Base-by-base conservation (phyloP, 1,140 invertebrate genomes). In the Aphaenogaster ashmeadi region DNA sequence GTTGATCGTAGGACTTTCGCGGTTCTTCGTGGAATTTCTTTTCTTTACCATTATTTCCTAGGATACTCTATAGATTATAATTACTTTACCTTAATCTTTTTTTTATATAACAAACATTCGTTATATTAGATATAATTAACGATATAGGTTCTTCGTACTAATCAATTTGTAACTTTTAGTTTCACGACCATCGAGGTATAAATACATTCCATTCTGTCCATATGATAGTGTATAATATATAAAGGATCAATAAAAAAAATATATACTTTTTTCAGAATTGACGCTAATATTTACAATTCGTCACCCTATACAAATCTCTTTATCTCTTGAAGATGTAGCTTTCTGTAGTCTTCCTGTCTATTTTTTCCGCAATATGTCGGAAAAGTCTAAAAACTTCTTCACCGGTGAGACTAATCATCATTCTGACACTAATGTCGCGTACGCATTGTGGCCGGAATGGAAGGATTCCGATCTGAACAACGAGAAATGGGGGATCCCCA, bases 241-340 rank as follows among this genome's bases (percentile, higher is more conserved):
- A 90, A 72, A 90, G 81, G 84, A 78, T 81, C 79, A 90, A 90
- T 90, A 90, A 90, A 90, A 79, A 90, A 88, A 83, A 85, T 89
- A 79, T 90, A 88, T 90, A 90, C 89, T 87, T 90, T 90, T 90
- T 90, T 44, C 86, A 90, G 15, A 90, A 62, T 54, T 41, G 18
- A 5, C 0, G 13, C 9, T 79, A 15, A 69, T 50, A 69, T n/a
- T 47, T 27, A 8, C 21, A 60, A 47, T 41, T 36, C 2, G 6
- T 21, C 21, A 41, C 62, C 36, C 60, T 38, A 0, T 38, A 66
- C 2, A 80, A 5, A 21, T 52, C n/a, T 52, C 18, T 67, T 50
- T 50, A 69, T n/a, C 5, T 11, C 64, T 72, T 83, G 69, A 75
- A 84, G n/a, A 47, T 75, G 56, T 38, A 44, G 79, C 36, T 54